Evolutionary conservation across 2,113 vertebrate genomes (phyloP).

Genomic region (Pedetes capensis): DNA sequence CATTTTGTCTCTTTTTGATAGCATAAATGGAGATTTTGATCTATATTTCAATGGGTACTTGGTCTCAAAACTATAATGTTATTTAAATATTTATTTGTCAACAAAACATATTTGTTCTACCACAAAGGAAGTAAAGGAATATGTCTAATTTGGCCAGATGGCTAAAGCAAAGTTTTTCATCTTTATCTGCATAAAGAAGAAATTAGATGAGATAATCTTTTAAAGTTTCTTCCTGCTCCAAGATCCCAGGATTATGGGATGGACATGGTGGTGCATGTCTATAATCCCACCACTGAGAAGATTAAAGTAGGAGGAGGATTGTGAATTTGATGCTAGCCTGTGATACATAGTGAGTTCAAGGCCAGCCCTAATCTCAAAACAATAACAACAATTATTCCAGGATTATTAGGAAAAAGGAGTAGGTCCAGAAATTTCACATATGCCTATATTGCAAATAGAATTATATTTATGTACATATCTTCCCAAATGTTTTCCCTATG

Average conservation of each 20-base stretch:
- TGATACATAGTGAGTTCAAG: neutral
- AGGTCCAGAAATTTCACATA: neutral
- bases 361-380: too few relatives aligned
- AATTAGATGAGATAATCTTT: neutral
- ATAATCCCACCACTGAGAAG: neutral
- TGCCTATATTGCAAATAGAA: neutral
- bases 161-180: neutral
- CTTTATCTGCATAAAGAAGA: neutral
- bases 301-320: neutral
- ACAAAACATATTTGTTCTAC: neutral
- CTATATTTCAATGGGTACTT: slow-evolving; percentile 10
- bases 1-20: neutral
- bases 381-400: neutral
- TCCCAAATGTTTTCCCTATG: neutral
- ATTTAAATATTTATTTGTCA: slow-evolving; percentile 49
- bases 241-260: neutral
- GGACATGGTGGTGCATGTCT: neutral
- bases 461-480: neutral
- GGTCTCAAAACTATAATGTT: slow-evolving; percentile 3
- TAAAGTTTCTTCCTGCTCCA: neutral
- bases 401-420: neutral
- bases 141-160: neutral
- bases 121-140: neutral
- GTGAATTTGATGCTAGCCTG: neutral
- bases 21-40: neutral